Conservation (phyloP, 2,797 vertebrate species). For the Centroberyx gerrardi region DNA sequence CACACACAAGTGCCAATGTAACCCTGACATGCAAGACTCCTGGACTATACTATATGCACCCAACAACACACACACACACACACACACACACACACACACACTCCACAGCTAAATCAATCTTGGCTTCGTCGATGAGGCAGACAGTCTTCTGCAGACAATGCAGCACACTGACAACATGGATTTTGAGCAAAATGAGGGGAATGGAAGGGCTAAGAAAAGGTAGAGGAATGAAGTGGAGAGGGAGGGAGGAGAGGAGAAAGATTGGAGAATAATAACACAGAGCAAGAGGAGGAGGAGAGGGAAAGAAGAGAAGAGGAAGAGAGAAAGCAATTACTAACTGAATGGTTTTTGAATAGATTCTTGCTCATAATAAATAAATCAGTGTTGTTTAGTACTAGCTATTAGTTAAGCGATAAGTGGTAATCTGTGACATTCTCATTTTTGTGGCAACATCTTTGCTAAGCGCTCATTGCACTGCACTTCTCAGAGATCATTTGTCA, state of each 20-base stretch:
- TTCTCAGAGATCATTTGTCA: too few species aligned
- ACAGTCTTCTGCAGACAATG: constrained; percentile 7
- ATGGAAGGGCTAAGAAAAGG: background rate
- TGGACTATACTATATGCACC: constrained; percentile 31
- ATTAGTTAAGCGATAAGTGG: too few species aligned
- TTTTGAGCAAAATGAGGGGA: background rate
- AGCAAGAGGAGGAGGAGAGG: too few species aligned
- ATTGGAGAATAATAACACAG: too few species aligned
- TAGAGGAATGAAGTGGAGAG: background rate
- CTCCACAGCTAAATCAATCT: constrained; percentile 24
- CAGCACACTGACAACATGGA: background rate
- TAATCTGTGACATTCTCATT: too few species aligned
- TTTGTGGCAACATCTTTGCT: too few species aligned
- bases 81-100: background rate
- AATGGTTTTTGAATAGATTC: too few species aligned
- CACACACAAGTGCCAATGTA: constrained; percentile 61
- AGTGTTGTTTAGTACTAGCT: too few species aligned
- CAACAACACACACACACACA: constrained; percentile 32
- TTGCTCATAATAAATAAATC: too few species aligned
- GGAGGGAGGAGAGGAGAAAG: background rate
- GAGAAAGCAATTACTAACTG: too few species aligned
- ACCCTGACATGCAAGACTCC: constrained; percentile 51
- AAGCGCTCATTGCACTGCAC: too few species aligned
- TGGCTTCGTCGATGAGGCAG: background rate
- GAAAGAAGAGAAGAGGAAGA: too few species aligned